A percentile compares a stretch with the other conserved stretches of the same genome.
These are phyloP conservation scores for Conopomorpha cramerella DNA, from an alignment of 1,140 invertebrate species.

Conservation along the genomic window DNA sequence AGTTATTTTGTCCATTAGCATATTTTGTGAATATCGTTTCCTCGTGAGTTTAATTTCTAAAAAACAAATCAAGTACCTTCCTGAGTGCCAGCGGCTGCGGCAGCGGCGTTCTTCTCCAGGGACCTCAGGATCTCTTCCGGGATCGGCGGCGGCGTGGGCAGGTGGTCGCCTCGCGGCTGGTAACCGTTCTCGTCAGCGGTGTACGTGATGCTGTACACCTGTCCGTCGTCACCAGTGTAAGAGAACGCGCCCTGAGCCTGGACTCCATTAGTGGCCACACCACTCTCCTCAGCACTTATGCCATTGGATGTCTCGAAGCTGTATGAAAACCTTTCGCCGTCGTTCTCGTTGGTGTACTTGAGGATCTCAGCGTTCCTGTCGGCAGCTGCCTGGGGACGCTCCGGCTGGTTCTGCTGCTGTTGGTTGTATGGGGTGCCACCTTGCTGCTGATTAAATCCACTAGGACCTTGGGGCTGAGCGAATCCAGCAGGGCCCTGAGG, in stretches of 20 bases:
- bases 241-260: slow-evolving; percentile 39
- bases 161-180: slow-evolving; percentile 51
- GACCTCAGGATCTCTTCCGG: slow-evolving; percentile 49
- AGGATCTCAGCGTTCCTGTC: slow-evolving; percentile 37
- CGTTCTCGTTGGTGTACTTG: slow-evolving; percentile 31
- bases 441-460: slow-evolving; percentile 1
- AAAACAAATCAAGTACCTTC: too few relatives aligned
- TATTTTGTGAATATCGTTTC: too few relatives aligned
- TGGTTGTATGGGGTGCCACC: neutral
- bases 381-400: slow-evolving; percentile 30
- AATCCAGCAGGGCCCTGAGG: neutral
- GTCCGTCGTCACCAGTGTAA: slow-evolving; percentile 69
- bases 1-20: too few relatives aligned
- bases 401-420: slow-evolving; percentile 15
- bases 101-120: slow-evolving; percentile 42
- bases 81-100: slow-evolving; percentile 44
- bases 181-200: slow-evolving; percentile 83
- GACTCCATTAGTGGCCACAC: slow-evolving; percentile 39
- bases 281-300: slow-evolving; percentile 44
- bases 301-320: slow-evolving; percentile 49
- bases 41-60: too few relatives aligned
- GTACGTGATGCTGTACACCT: slow-evolving; percentile 71
- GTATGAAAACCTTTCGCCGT: slow-evolving; percentile 37
- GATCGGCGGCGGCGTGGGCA: slow-evolving; percentile 52
- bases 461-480: neutral